Percentiles rank a stretch among this genome's conserved stretches.
Evolutionary conservation across 2,797 vertebrate genomes (phyloP).

Genomic region (Sebastiscus albofasciatus): DNA sequence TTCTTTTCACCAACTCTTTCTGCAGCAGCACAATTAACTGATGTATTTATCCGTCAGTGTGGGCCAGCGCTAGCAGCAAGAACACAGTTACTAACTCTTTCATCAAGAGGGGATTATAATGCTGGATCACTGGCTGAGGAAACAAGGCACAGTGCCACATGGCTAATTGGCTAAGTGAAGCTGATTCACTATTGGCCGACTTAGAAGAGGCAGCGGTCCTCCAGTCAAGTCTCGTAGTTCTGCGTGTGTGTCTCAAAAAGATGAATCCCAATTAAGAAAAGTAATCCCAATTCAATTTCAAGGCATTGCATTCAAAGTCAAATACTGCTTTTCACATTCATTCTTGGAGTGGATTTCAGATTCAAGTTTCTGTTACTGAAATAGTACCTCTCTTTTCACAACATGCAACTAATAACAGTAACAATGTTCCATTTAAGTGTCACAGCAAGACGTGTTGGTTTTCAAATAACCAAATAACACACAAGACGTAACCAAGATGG

Average conservation of each 20-base stretch:
- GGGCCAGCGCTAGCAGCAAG: background rate
- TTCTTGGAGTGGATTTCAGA: background rate
- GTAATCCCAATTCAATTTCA: conserved; percentile 28
- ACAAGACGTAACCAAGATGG: background rate
- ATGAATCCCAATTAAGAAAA: conserved; percentile 34
- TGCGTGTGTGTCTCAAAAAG: conserved; percentile 8
- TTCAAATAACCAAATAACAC: background rate
- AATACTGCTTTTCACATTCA: background rate
- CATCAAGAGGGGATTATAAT: conserved; percentile 47
- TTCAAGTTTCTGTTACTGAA: background rate
- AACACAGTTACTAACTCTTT: conserved; percentile 35
- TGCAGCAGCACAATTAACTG: conserved; percentile 5
- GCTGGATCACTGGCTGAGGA: conserved; percentile 42
- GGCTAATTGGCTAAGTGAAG: conserved; percentile 46
- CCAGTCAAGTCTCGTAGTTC: conserved; percentile 18
- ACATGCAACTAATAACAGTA: conserved; percentile 2
- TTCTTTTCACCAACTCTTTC: background rate
- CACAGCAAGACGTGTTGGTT: background rate
- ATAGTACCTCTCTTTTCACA: background rate
- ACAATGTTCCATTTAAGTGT: background rate
- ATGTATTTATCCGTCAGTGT: conserved; percentile 10
- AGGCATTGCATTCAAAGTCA: background rate
- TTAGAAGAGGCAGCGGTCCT: conserved; percentile 23
- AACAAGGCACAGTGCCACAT: conserved; percentile 38
- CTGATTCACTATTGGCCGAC: conserved; percentile 32